Conservation (phyloP, 2,888 invertebrate species). For the Leptinotarsa peninsularis region DNA sequence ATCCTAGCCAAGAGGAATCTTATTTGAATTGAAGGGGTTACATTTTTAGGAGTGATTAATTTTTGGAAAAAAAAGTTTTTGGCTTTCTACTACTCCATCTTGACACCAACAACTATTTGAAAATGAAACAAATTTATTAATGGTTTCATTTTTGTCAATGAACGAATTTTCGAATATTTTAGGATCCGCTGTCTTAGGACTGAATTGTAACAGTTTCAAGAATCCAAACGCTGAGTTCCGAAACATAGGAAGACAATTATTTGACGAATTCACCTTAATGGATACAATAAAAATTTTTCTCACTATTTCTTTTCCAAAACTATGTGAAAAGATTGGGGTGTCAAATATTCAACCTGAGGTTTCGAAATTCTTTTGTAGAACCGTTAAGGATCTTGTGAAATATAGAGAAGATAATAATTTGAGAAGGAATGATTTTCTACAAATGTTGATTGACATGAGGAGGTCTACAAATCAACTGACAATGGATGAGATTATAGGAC, state of each 20-base stretch:
- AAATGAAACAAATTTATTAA: too few species aligned
- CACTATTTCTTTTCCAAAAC: slow-evolving; percentile 42
- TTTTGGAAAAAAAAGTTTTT: too few species aligned
- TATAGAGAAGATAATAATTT: slow-evolving; percentile 52
- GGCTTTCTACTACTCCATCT: too few species aligned
- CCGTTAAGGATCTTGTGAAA: slow-evolving; percentile 54
- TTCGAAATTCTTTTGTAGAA: slow-evolving; percentile 54
- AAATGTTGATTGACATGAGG: slow-evolving; percentile 52
- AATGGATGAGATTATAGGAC: slow-evolving; percentile 64
- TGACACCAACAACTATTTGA: too few species aligned
- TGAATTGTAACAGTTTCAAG: slow-evolving; percentile 70
- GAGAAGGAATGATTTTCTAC: slow-evolving; percentile 52
- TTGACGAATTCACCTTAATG: slow-evolving; percentile 46
- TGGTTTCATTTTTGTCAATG: too few species aligned
- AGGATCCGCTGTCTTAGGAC: slow-evolving; percentile 69
- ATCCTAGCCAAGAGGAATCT: too few species aligned
- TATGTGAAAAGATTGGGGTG: slow-evolving; percentile 42
- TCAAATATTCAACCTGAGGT: slow-evolving; percentile 46
- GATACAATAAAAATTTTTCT: slow-evolving; percentile 37
- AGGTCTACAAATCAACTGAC: slow-evolving; percentile 42
- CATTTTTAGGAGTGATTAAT: too few species aligned
- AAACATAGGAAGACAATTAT: slow-evolving; percentile 56
- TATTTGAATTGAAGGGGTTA: too few species aligned
- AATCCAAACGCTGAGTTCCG: slow-evolving; percentile 62
- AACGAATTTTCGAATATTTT: neutral